These are phyloP conservation scores for Lepetodrilus schrolli DNA, from an alignment of 2,888 invertebrate genomes.

Conservation along the genomic window DNA sequence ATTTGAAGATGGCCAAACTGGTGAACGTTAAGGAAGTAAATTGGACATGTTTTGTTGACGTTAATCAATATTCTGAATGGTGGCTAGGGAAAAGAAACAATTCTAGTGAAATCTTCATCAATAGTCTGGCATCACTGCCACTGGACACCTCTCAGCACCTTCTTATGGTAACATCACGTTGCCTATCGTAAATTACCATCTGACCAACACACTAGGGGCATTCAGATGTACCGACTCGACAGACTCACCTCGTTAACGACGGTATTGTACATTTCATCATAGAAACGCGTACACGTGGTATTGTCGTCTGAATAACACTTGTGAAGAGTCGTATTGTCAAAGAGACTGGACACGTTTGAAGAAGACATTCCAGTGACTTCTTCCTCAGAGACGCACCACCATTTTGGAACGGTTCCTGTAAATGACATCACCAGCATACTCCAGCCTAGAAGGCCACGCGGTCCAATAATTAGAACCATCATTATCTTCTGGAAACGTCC, in stretches of 20 bases:
- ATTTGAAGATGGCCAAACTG: too few relatives aligned
- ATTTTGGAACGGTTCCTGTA: constrained; percentile 41
- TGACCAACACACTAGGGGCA: too few relatives aligned
- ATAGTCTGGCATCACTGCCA: too few relatives aligned
- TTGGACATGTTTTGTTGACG: too few relatives aligned
- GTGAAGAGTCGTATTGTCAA: neutral
- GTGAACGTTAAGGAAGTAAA: too few relatives aligned
- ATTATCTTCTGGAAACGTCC: constrained; percentile 43
- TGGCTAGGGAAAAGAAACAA: too few relatives aligned
- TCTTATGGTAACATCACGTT: neutral
- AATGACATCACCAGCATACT: constrained; percentile 47
- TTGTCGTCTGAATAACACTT: constrained; percentile 25
- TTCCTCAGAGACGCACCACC: constrained; percentile 34
- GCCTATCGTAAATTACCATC: too few relatives aligned
- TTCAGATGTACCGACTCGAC: too few relatives aligned
- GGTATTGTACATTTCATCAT: constrained; percentile 39
- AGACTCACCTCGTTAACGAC: constrained; percentile 44
- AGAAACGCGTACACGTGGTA: constrained; percentile 18
- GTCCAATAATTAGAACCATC: constrained; percentile 16
- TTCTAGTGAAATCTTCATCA: too few relatives aligned
- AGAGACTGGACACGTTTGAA: neutral
- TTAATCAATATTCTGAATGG: too few relatives aligned
- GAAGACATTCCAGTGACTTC: neutral
- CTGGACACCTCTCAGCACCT: too few relatives aligned
- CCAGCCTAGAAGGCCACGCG: constrained; percentile 36